Conservation (phyloP, 2,113 vertebrate species). For the Gymnarchus niloticus region DNA sequence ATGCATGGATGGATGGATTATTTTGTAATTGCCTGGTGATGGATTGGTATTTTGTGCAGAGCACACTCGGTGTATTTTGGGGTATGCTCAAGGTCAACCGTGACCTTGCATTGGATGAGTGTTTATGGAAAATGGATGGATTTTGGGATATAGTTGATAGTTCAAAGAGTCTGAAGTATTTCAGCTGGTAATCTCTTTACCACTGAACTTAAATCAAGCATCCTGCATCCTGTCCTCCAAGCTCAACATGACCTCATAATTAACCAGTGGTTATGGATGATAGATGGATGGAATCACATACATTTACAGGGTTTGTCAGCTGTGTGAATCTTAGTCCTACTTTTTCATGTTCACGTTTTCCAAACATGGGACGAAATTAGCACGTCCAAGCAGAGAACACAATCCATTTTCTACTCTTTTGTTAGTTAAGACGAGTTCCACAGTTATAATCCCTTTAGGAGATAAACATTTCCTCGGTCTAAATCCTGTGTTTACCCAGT, state of each 20-base stretch:
- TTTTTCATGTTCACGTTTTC: background rate
- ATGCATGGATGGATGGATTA: too few species aligned
- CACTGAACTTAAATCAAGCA: background rate
- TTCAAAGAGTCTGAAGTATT: background rate
- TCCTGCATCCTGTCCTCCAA: background rate
- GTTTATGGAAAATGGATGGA: background rate
- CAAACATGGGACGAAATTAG: background rate
- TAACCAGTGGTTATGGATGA: background rate
- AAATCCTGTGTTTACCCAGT: background rate
- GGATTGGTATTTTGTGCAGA: background rate
- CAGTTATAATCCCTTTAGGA: background rate
- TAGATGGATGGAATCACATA: background rate
- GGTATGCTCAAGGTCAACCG: background rate
- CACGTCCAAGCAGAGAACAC: background rate
- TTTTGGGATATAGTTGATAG: background rate
- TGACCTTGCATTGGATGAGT: background rate
- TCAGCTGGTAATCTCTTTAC: background rate
- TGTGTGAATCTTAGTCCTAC: background rate
- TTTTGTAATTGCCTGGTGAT: background rate
- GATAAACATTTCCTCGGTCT: background rate
- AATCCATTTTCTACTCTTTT: background rate
- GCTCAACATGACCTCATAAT: background rate
- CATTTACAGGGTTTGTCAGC: background rate
- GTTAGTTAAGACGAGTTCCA: background rate
- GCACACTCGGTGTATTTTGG: background rate